Base-by-base conservation (phyloP, 2,888 invertebrate genomes). In the Melolontha melolontha region DNA sequence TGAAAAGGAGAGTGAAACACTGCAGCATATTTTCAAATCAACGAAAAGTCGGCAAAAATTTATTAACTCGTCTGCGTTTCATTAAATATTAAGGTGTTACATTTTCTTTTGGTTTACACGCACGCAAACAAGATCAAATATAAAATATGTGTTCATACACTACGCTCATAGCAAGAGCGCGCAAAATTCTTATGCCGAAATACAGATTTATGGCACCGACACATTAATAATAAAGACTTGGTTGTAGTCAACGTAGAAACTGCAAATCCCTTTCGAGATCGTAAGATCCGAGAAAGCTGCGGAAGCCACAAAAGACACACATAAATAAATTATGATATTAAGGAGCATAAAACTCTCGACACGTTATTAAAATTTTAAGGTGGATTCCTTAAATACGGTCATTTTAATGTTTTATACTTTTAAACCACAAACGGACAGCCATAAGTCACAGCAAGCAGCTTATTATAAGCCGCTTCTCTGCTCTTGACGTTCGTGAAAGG, bases 381-480 rank as follows among this genome's bases (percentile, higher is more conserved):
- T 70, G 69, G 71, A 75, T 74, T 74, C 74, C 74, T 74, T 76
- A 76, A 77, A 77, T 76, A 75, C 77, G 75, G 75, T 72, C 75
- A 73, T 76, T 77, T 76, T 75, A 77, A 77, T 76, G 76, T 77
- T 79, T 77, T 74, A 78, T 78, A 75, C 76, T 74, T 76, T 74
- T 73, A 74, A 76, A 73, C 77, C 75, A 71, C 74, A 75, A 76
- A 76, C 73, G 75, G 77, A 75, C 77, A 74, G 72, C 75, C 77
- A 77, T 80, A 79, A 79, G 80, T 79, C 78, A 78, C 72, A 17
- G 50, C 65, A 71, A 71, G 64, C 71, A 41, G 69, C 69, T 69
- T 69, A 69, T 47, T 39, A 42, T 72, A 72, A 72, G 72, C 71
- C 39, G 70, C 70, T 67, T 67, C 29, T 39, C 11, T 59, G 22